phyloP scores from a whole-genome alignment of 2,888 invertebrate genomes.

The Plagiodera versicolora region DNA sequence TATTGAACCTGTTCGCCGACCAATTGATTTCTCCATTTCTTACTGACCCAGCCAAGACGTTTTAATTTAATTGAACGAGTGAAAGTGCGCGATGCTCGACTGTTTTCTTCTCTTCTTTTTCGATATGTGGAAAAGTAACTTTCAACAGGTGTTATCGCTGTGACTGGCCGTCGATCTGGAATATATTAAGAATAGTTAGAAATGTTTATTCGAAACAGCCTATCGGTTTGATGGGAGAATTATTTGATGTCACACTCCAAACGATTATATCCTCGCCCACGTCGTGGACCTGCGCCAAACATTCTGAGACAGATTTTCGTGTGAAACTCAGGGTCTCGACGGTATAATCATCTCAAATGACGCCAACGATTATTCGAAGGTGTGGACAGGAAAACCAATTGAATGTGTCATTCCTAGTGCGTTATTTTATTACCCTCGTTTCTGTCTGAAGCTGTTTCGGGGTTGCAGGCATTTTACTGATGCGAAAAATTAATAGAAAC shows the following conservation, averaged over 20 bases:
- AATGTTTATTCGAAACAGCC: background rate
- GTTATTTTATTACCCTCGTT: no score
- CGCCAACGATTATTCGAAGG: no score
- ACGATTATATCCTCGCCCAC: background rate
- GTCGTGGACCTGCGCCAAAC: constrained; percentile 3
- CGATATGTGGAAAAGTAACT: background rate
- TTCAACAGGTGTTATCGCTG: constrained; percentile 2
- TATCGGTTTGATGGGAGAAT: constrained; percentile 3
- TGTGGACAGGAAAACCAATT: no score
- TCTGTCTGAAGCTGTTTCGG: no score
- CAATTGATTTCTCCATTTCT: background rate
- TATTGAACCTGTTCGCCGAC: background rate
- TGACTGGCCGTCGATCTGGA: background rate
- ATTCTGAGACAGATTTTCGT: background rate
- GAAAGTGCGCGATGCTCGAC: background rate
- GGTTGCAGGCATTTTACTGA: no score
- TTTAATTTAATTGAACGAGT: background rate
- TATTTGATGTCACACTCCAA: constrained; percentile 9
- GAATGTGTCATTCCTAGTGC: no score
- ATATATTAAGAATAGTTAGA: constrained; percentile 5
- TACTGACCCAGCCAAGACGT: background rate
- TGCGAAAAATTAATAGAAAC: no score
- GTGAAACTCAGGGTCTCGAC: background rate
- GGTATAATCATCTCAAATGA: no score
- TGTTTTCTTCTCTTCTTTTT: background rate